Percentiles rank a stretch among this genome's conserved stretches.
These are phyloP conservation scores for Sebastes minor DNA, from an alignment of 2,797 vertebrate species.

Conservation along the genomic window DNA sequence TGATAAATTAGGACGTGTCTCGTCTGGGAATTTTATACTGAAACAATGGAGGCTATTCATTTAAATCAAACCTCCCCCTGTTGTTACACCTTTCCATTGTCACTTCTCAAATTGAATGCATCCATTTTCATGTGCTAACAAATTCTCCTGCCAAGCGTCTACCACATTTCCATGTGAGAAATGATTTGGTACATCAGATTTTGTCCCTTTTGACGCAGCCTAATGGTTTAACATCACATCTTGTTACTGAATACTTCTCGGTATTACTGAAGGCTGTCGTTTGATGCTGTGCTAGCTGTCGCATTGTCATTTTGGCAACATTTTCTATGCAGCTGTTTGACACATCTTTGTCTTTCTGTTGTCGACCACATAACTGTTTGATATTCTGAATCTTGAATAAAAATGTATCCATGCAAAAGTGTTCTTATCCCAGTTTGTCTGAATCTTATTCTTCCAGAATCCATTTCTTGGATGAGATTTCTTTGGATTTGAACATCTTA, in stretches of 20 bases:
- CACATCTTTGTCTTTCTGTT: conserved; percentile 1
- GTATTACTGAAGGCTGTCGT: background rate
- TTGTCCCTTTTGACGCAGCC: background rate
- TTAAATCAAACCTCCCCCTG: background rate
- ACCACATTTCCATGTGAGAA: background rate
- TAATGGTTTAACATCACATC: conserved; percentile 9
- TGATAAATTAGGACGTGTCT: background rate
- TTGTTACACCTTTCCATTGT: background rate
- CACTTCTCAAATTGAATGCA: background rate
- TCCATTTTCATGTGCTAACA: background rate
- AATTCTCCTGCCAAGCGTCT: background rate
- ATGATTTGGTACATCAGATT: background rate
- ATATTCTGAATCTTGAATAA: background rate
- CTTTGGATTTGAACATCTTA: background rate
- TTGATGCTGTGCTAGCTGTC: background rate
- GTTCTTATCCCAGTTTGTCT: background rate
- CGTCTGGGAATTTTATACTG: background rate
- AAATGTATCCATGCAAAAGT: background rate
- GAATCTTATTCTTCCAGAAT: background rate
- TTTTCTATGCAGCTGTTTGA: conserved; percentile 11
- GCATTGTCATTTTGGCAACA: conserved; percentile 1
- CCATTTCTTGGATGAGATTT: background rate
- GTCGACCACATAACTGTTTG: background rate
- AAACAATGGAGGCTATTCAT: background rate
- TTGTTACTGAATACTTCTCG: background rate